Base-by-base conservation (phyloP, 2,888 invertebrate genomes). In the Tetropium fuscum region DNA sequence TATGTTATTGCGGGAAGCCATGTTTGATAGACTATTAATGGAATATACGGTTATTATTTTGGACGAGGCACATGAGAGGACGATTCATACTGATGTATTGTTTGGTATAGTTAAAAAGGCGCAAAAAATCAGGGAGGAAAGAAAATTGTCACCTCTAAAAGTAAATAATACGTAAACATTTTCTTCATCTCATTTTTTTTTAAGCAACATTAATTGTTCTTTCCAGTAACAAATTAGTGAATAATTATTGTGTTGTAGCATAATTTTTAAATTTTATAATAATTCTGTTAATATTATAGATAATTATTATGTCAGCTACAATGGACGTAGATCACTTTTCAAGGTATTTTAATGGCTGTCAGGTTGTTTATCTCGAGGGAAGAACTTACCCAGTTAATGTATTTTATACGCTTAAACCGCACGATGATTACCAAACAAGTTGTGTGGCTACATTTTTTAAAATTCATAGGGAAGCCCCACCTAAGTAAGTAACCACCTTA, bases 11-110 rank as follows among this genome's bases (percentile, higher is more conserved):
- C 85, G 97, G 53, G 97, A 98, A 83, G 94, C 97, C 0, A 91
- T 97, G 76, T 83, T 84, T 41, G 93, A 95, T 80, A 88, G 89
- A 5, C 79, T 90, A 30, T 79, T 95, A 1, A 87, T 86, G 60
- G 87, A 90, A 65, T 98, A 98, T 78, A 88, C 90, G 18, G 85
- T 94, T 8, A 86, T 97, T 13, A 90, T 98, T 73, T 82, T 98
- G 66, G 98, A 98, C 80, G 98, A 98, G 81, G 97, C 95, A 22
- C 98, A 98, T 80, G 98, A 98, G 80, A 86, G 98, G 36, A 97
- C 97, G 1, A 89, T 98, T 0, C 93, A 94, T 74, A 97, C 96
- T 2, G 98, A 98, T 84, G 89, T 98, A 0, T 83, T 98, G 0
- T 94, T 98, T 83, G 97, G 97, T 0, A 92, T 98, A 72, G 92